phyloP scores from a whole-genome alignment of 2,888 invertebrate species.

The Ptilodon capucinus region DNA sequence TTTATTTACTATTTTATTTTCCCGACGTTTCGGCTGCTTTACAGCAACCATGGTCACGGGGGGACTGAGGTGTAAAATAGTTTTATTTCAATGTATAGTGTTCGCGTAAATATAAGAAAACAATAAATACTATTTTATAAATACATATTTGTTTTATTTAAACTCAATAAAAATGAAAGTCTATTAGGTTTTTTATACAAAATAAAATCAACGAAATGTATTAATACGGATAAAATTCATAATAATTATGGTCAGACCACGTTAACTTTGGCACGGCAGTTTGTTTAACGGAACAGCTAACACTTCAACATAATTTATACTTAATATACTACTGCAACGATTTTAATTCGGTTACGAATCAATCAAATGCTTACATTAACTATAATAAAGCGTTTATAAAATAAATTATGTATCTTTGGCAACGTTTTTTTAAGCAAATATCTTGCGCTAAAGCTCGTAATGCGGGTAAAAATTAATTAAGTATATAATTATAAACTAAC shows the following conservation, averaged over 20 bases:
- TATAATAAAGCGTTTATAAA: conserved; percentile 25
- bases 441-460: conserved; percentile 35
- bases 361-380: conserved; percentile 17
- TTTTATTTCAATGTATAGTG: too few relatives aligned
- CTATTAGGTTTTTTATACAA: too few relatives aligned
- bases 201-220: conserved; percentile 15
- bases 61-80: too few relatives aligned
- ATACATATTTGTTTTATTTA: too few relatives aligned
- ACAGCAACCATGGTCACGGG: too few relatives aligned
- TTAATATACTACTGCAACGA: conserved; percentile 18
- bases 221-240: conserved; percentile 29
- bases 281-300: conserved; percentile 36
- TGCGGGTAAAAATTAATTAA: conserved; percentile 26
- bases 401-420: conserved; percentile 47
- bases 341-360: conserved; percentile 31
- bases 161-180: too few relatives aligned
- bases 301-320: conserved; percentile 18
- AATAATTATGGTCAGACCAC: conserved; percentile 47
- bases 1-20: too few relatives aligned
- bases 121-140: too few relatives aligned
- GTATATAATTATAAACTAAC: too few relatives aligned
- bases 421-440: conserved; percentile 39
- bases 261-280: conserved; percentile 61
- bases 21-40: too few relatives aligned
- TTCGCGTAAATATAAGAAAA: too few relatives aligned